Evolutionary conservation across 23 tunicate genomes (phyloP), one percentile per base, ranked within the genome.

Genomic region (Corella eumyota): DNA sequence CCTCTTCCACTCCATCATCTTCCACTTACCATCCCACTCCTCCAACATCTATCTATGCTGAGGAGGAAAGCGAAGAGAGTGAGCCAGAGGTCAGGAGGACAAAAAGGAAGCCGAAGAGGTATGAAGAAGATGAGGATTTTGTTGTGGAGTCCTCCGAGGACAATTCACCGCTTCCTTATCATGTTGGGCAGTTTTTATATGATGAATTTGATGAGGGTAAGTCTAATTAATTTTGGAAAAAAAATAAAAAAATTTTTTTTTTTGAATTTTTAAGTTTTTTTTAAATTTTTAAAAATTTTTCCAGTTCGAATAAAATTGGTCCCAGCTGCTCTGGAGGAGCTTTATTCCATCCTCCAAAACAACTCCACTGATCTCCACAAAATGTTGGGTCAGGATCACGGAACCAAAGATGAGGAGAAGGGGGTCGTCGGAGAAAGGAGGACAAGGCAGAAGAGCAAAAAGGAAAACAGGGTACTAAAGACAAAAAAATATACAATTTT

Each of bases 401-500:
- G 56, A 6, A 56, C 25, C 30, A 47, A 52, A 6, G 71, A 64
- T 6, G 51, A 44, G 32, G 38, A 45, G 22, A 56, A 32, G 9
- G 30, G 60, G 30, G 32, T 56, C 4, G 60, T 22, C 53, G 70
- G 68, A 50, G 71, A 79, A 55, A 71, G 92, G 19, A 60, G 78
- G 7, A 83, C 92, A 5, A 60, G 92, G 34, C 74, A 83, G 46
- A 48, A 68, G 37, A 68, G 76, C 56, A 83, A 83, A 32, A 65
- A 75, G n/a, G 75, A 83, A 68, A 74, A 75, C 27, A 83, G 74
- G 50, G 81, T 83, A 4, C n/a, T n/a, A 6, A 4, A 48, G 5
- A 4, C 54, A 20, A 48, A 0, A 6, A 6, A 57, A 57, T 6
- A 15, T 23, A 19, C 15, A 21, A 19, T 23, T 17, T 0, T 54